phyloP scores from a whole-genome alignment of 2,888 invertebrate species.

The Mythimna loreyi region DNA sequence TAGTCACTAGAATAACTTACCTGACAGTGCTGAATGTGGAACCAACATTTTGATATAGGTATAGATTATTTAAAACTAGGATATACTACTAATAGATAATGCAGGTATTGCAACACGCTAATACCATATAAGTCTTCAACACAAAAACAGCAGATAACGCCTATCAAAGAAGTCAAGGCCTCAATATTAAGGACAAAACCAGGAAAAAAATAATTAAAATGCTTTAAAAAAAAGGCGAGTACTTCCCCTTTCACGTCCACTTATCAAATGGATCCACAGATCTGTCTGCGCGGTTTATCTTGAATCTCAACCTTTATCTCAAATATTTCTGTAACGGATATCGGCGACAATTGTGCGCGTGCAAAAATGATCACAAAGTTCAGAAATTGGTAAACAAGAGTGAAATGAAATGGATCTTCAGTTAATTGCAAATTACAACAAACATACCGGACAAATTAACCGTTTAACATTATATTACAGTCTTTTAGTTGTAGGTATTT shows the following conservation, averaged over 20 bases:
- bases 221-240: background rate
- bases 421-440: background rate
- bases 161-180: constrained; percentile 30
- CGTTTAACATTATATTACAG: background rate
- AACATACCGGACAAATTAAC: background rate
- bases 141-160: constrained; percentile 26
- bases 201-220: background rate
- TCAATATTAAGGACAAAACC: constrained; percentile 14
- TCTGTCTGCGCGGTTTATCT: constrained; percentile 36
- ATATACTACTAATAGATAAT: constrained; percentile 11
- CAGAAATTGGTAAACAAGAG: constrained; percentile 43
- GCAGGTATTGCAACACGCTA: constrained; percentile 20
- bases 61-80: background rate
- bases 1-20: constrained; percentile 7
- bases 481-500: too few species aligned
- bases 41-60: background rate
- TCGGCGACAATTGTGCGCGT: constrained; percentile 44
- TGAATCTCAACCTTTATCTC: constrained; percentile 49
- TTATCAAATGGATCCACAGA: constrained; percentile 36
- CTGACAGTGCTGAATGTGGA: background rate
- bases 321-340: constrained; percentile 53
- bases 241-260: constrained; percentile 6
- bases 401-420: background rate
- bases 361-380: constrained; percentile 47
- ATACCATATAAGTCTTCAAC: constrained; percentile 13